A percentile compares a stretch with the other conserved stretches of the same genome.
These are phyloP conservation scores for Phalacrocorax aristotelis DNA, from an alignment of 2,113 vertebrate genomes.

Conservation along the genomic window DNA sequence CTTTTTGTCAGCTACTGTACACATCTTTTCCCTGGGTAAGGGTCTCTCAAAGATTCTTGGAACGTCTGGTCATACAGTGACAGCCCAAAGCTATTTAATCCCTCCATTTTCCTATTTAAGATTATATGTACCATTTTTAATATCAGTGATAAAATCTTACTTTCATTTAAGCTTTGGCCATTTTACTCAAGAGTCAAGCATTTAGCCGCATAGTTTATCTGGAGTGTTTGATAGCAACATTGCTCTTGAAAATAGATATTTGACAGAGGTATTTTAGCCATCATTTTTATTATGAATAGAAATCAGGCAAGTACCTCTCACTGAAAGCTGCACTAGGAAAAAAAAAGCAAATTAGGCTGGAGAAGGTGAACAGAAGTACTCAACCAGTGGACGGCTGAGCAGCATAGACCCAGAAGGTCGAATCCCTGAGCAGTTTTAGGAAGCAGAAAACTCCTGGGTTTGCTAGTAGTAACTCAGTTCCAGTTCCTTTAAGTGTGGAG, in stretches of 20 bases:
- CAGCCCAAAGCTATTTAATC: background rate
- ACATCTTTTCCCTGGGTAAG: background rate
- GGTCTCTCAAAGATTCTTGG: background rate
- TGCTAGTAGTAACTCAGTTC: background rate
- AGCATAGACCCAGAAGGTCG: background rate
- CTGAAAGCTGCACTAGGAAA: background rate
- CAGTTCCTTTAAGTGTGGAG: background rate
- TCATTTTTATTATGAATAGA: background rate
- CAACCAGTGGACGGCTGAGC: background rate
- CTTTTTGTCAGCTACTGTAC: conserved; percentile 16
- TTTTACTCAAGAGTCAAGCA: background rate
- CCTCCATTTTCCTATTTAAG: conserved; percentile 1
- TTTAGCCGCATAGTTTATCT: background rate
- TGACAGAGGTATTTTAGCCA: background rate
- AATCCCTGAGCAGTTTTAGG: background rate
- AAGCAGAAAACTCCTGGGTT: background rate
- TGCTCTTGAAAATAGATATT: conserved; percentile 17
- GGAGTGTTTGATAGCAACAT: background rate
- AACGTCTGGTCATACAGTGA: background rate
- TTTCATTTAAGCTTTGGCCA: background rate
- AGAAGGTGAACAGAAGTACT: background rate
- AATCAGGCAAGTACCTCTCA: background rate
- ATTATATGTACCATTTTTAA: background rate
- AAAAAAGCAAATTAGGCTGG: background rate
- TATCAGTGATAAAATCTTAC: conserved; percentile 30